A percentile compares a stretch with the other conserved stretches of the same genome.
Conservation (phyloP, 2,113 vertebrate species). For the Cyrtonyx montezumae region DNA sequence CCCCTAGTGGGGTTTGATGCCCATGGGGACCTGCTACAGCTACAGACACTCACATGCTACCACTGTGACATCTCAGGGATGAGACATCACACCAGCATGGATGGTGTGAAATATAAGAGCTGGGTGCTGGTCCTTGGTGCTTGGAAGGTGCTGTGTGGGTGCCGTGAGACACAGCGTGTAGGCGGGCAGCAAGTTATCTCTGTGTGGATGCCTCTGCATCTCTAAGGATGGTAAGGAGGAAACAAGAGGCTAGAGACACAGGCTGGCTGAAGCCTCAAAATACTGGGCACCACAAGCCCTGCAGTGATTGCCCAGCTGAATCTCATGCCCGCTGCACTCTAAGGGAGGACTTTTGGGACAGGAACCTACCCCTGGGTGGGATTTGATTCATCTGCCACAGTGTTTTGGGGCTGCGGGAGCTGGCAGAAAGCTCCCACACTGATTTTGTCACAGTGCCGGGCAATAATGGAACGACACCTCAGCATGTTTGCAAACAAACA, state of each 20-base stretch:
- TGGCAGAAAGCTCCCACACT: constrained; percentile 50
- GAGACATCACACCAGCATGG: accelerated
- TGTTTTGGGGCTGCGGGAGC: not conserved
- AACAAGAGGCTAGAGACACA: not conserved
- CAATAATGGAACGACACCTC: constrained; percentile 71
- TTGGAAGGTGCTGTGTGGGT: not conserved
- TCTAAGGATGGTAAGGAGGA: not conserved
- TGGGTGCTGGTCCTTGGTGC: accelerated
- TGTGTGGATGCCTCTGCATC: not conserved
- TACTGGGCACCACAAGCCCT: not conserved
- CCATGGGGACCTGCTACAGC: accelerated
- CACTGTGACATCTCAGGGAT: not conserved
- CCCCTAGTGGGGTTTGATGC: accelerated
- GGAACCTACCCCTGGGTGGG: constrained; percentile 21
- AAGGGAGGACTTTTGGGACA: not conserved
- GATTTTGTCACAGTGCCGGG: constrained; percentile 62
- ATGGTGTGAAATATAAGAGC: accelerated
- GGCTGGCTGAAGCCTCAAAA: constrained; percentile 41
- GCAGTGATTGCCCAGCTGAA: not conserved
- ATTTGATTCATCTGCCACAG: constrained; percentile 35
- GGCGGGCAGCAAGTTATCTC: not conserved
- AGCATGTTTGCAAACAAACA: constrained; percentile 69
- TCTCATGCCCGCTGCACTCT: not conserved
- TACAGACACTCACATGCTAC: not conserved
- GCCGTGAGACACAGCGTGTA: not conserved